Evolutionary conservation across 1,140 invertebrate genomes (phyloP), one percentile per base, ranked within the genome.

Genomic region (Choristoneura fumiferana): DNA sequence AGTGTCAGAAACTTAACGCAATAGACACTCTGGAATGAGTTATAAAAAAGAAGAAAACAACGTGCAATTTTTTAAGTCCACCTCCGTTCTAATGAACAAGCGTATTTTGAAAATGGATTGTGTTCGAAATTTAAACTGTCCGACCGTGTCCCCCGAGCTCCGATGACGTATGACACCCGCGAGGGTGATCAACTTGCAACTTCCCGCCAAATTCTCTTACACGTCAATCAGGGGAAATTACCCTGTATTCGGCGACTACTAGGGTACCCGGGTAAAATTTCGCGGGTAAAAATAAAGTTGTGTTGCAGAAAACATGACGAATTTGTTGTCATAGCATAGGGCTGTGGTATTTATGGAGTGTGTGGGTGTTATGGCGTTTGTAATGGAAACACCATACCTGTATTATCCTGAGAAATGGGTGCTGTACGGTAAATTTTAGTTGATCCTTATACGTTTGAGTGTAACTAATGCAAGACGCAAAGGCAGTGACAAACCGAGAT

Each of bases 51-150:
- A 29, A 29, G 6, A 29, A 6, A 29, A 29, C 2, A 29, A 3
- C 22, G 22, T 6, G 22, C n/a, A n/a, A n/a, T n/a, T n/a, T 29
- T 29, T 29, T 6, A 29, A 29, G 2, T 29, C 22, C 22, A 29
- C 6, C 2, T 29, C 22, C 22, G 22, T 29, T 29, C 10, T 49
- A 49, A 49, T 49, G 52, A 54, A 15, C 52, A 36, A 36, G 29
- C 33, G 34, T 69, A 76, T 76, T 71, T 67, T 58, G 38, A 66
- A 74, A 80, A 78, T 80, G 70, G 72, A 77, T 74, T 43, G 64
- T 63, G 66, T 77, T 71, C 73, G 60, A 80, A 82, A 79, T 82
- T 80, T 80, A 73, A 80, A 84, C 73, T 80, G 72, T 79, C 73
- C 70, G 61, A 65, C 60, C 54, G 54, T 49, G 65, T 67, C 63